Base-by-base conservation (phyloP, 2,113 vertebrate species). In the Elephantulus edwardii region DNA sequence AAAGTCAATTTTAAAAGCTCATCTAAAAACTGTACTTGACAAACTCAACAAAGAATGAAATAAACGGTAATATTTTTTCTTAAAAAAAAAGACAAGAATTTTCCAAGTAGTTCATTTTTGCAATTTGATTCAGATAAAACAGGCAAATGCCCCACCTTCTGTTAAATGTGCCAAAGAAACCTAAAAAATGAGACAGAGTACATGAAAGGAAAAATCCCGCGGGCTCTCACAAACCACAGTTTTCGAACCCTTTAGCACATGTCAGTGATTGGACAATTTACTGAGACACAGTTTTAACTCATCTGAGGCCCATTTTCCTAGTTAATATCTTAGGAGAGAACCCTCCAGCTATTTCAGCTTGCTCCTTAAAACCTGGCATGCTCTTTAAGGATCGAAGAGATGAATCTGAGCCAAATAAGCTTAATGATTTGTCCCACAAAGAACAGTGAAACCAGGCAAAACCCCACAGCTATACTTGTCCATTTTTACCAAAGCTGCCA, bases 361-460 rank as follows among this genome's bases (percentile, higher is more conserved):
- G 7, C 48, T 89, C 24, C 30, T 88, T 86, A 89, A 94, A 89
- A 86, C 38, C 3, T 91, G 70, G 50, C 24, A 86, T 70, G 22
- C 20, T 44, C 91, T 95, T 88, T 85, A 92, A 95, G 70, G 48
- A 84, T 60, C 26, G 93, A 95, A 90, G 83, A 95, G 81, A 89
- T 92, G 48, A 91, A 92, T 91, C 35, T 1, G 3, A 82, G 56
- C 22, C 81, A 92, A 88, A 91, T 48, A 89, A 84, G 58, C 75
- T 89, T 91, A 91, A 89, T 79, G n/a, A 71, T 13, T 82, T 88
- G 52, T 78, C 40, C 60, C 33, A 85, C 72, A 82, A 77, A 56
- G 62, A 94, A 92, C 72, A 26, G 81, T 76, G 85, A 82, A 88
- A 84, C 0, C n/a, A 22, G 26, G 40, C 6, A 76, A 84, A 92